phyloP scores from a whole-genome alignment of 2,888 invertebrate genomes.

The Cephus rjabovi region DNA sequence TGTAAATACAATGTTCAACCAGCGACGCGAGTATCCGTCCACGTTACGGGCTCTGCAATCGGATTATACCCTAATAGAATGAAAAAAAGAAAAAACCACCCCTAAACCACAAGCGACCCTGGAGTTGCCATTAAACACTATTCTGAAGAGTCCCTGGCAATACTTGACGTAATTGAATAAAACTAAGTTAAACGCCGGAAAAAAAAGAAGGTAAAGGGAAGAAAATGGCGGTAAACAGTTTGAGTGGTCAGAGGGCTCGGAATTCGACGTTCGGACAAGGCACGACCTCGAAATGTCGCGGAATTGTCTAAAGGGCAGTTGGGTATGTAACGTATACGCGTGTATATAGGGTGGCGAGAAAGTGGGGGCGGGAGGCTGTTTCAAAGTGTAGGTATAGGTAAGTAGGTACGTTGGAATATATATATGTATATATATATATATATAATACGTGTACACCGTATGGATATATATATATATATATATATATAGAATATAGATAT shows the following conservation, averaged over 20 bases:
- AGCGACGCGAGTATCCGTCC: not conserved
- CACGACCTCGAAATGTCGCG: not conserved
- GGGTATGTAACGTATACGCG: not conserved
- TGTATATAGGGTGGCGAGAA: not conserved
- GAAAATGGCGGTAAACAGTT: not conserved
- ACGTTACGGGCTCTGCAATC: constrained; percentile 26
- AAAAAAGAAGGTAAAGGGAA: not conserved
- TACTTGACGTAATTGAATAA: not conserved
- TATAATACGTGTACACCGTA: not conserved
- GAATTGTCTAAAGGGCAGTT: not conserved
- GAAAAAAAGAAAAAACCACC: not conserved
- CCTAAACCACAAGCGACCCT: not conserved
- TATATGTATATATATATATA: not conserved
- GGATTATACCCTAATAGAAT: constrained; percentile 28
- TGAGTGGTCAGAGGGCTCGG: not conserved
- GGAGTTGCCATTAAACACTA: not conserved
- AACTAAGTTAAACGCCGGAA: not conserved
- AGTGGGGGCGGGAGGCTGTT: not conserved
- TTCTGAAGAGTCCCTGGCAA: not conserved
- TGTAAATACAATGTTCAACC: not conserved
- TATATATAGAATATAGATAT: not conserved
- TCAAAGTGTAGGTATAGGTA: not conserved
- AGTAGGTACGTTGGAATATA: not conserved
- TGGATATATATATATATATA: not conserved
- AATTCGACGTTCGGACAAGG: not conserved